Conservation (phyloP, 2,888 invertebrate genomes). For the Phengaris arion region DNA sequence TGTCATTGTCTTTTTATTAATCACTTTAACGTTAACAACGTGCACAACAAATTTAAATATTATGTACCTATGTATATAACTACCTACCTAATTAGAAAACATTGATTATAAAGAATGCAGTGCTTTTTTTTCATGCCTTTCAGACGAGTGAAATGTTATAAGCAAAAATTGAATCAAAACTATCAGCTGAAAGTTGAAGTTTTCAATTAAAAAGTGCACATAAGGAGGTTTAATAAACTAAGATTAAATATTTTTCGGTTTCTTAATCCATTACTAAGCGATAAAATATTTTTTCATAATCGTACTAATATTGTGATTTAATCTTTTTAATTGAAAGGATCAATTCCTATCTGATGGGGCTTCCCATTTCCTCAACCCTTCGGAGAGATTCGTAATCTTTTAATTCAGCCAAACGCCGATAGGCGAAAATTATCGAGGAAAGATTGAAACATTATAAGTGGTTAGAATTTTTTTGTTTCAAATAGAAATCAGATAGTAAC, state of each 20-base stretch:
- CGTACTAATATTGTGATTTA: neutral
- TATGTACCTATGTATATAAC: too few species aligned
- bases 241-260: neutral
- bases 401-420: neutral
- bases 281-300: neutral
- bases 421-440: neutral
- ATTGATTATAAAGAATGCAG: too few species aligned
- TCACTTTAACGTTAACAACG: too few species aligned
- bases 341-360: neutral
- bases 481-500: neutral
- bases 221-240: neutral
- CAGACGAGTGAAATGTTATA: too few species aligned
- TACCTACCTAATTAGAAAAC: too few species aligned
- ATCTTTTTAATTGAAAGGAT: slow-evolving; percentile 9
- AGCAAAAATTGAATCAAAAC: too few species aligned
- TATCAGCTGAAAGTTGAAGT: too few species aligned
- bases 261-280: neutral
- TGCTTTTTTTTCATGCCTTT: too few species aligned
- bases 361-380: slow-evolving; percentile 10
- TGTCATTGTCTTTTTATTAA: too few species aligned
- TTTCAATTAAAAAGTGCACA: too few species aligned
- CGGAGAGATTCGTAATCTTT: slow-evolving; percentile 10
- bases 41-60: too few species aligned
- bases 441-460: neutral
- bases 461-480: neutral